Evolutionary conservation across 2,113 vertebrate genomes (phyloP), one percentile per base, ranked within the genome.

Genomic region (Etheostoma spectabile): DNA sequence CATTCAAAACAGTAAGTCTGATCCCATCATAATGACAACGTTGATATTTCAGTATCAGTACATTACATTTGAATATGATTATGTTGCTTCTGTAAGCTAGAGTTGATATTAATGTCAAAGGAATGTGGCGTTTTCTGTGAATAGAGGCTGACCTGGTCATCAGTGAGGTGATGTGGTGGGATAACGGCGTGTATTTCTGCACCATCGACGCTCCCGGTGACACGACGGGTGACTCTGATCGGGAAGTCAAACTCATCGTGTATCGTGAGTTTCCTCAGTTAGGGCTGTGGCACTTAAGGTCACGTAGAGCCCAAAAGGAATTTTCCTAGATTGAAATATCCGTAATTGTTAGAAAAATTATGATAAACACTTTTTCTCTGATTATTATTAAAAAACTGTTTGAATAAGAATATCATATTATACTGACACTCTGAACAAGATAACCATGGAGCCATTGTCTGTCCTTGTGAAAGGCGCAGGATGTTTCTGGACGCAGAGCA

Each of bases 151-250:
- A 99, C 82, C 95, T 99, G 75, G 96, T 97, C 82, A 97, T 99
- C 85, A 95, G 76, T 59, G 98, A 99, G 89, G 96, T 99, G 62
- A 99, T 98, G 98, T 99, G 98, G 98, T 99, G 98, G 98, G 98
- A 99, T 83, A 97, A 99, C 0, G 98, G 98, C 0, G 85, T 99
- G 12, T 99, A 99, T 74, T 97, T 94, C 82, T 99, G 98, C 82
- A 74, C 83, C 35, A 95, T 99, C 59, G 96, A 97, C 56, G 98
- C 98, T 35, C 77, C 95, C 4, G 98, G 98, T 60, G 98, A 99
- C 88, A 98, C 98, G 0, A 87, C 94, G 0, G 98, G 98, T 3
- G 97, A 99, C 90, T 92, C 96, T 0, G 97, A 98, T 81, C 95
- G 95, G 75, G 97, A 98, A 89, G 84, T 99, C 82, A 97, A 97